Evolutionary conservation across 2,888 invertebrate species (phyloP), one percentile per base, ranked within the genome.

Genomic region (Drosophila cognata): DNA sequence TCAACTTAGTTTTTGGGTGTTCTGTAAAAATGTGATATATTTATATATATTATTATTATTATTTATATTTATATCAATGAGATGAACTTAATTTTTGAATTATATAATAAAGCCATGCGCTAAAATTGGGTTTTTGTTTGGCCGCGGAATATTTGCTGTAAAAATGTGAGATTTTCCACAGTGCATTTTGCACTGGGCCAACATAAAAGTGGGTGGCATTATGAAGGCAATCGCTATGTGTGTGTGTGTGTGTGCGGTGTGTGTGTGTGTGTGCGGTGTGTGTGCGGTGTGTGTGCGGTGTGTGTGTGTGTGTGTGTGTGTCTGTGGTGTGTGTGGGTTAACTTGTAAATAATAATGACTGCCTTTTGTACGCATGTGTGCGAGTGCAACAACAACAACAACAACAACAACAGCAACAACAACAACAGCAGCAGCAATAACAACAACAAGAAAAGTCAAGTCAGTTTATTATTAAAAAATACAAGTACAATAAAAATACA

Each of bases 391-490:
- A 48, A 60, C 52, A 50, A 38, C 53, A 62, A 66, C 50, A 74
- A 64, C 41, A 36, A 8, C 36, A 38, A 1, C 36, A 31, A 28
- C 28, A 28, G 2, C 28, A 33, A 2, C 1, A 33, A 8, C 31
- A 31, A 3, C 35, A 35, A 4, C 11, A 35, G 2, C 35, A 35
- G 35, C 35, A 35, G 35, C 35, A 16, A 35, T 13, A n/a, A 10
- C 13, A 46, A 46, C 16, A 43, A 41, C 50, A 58, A 71, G 41
- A 74, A 73, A 81, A 83, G 81, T 79, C 82, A 88, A 84, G 81
- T 79, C 73, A 75, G 76, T 81, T 86, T 81, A 82, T 82, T 88
- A 88, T 88, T 88, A 86, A 88, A 79, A 79, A 86, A 74, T 61
- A 83, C 83, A 83, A 85, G 88, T 83, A 85, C 80, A 86, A 82